A percentile compares a stretch with the other conserved stretches of the same genome.
Evolutionary conservation across 2,888 invertebrate species (phyloP).

Genomic region (Lycophotia porphyrea): DNA sequence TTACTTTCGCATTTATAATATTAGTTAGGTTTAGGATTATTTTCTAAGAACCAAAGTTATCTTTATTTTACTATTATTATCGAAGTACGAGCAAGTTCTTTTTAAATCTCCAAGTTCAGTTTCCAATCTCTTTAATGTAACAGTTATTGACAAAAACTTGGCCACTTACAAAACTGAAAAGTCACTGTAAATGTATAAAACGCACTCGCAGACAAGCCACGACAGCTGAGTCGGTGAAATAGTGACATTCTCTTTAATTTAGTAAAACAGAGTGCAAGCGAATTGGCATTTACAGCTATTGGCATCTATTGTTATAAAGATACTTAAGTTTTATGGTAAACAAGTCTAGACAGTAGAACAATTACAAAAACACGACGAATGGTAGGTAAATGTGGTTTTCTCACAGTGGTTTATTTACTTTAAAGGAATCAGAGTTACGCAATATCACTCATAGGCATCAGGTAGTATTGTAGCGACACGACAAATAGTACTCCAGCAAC

Average conservation of each 20-base stretch:
- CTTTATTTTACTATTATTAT: not conserved
- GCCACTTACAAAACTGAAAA: slow-evolving; percentile 9
- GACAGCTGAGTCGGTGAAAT: not conserved
- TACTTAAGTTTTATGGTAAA: slow-evolving; percentile 21
- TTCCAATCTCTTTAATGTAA: slow-evolving; percentile 20
- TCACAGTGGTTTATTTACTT: not conserved
- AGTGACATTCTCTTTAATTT: slow-evolving; percentile 35
- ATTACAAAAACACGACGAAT: not conserved
- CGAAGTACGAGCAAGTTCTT: not conserved
- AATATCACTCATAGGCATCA: not conserved
- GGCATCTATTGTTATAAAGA: not conserved
- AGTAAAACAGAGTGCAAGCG: slow-evolving; percentile 9
- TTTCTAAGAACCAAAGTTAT: not conserved
- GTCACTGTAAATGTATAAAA: not conserved
- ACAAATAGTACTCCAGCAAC: no score
- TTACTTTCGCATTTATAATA: no score
- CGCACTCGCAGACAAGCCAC: not conserved
- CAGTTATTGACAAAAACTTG: slow-evolving; percentile 25
- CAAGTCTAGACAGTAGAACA: slow-evolving; percentile 22
- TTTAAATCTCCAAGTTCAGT: not conserved
- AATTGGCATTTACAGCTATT: slow-evolving; percentile 12
- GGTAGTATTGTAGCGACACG: no score
- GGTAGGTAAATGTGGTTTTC: not conserved
- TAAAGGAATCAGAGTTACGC: not conserved
- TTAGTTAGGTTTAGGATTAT: no score